Percentiles rank a stretch among this genome's conserved stretches.
These are phyloP conservation scores for Labeo calbasu DNA, from an alignment of 2,797 vertebrate species.

Conservation along the genomic window DNA sequence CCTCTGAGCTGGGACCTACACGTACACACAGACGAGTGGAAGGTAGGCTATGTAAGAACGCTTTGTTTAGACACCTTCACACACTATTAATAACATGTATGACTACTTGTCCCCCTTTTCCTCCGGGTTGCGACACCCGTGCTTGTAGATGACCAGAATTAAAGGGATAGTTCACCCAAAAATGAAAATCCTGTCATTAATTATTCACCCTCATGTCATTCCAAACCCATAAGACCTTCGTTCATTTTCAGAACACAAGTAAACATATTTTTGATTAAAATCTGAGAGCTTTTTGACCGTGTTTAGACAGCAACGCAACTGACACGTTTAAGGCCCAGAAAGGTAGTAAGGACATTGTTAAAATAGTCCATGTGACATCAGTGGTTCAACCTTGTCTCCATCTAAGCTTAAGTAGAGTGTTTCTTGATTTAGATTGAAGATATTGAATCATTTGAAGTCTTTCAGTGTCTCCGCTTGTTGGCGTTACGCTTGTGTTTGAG, in stretches of 20 bases:
- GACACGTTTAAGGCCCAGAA: too few species aligned
- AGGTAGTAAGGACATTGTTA: too few species aligned
- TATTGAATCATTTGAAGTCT: not conserved
- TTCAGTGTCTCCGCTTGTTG: not conserved
- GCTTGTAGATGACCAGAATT: not conserved
- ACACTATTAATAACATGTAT: not conserved
- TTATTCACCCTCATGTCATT: too few species aligned
- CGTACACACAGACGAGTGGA: conserved; percentile 84
- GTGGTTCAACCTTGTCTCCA: not conserved
- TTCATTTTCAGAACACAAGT: too few species aligned
- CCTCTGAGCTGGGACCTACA: conserved; percentile 76
- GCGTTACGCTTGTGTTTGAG: not conserved
- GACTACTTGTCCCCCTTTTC: not conserved
- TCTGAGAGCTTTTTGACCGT: too few species aligned
- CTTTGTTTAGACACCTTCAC: conserved; percentile 40
- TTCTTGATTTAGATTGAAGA: not conserved
- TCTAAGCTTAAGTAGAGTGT: too few species aligned
- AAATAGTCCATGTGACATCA: too few species aligned
- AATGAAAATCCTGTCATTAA: too few species aligned
- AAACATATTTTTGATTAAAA: too few species aligned
- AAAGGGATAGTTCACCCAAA: not conserved
- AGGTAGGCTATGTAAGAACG: conserved; percentile 77
- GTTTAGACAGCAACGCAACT: too few species aligned
- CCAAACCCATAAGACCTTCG: too few species aligned
- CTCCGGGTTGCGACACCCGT: not conserved